These are phyloP conservation scores for Ophion obscuratus DNA, from an alignment of 2,888 invertebrate species.

Conservation along the genomic window DNA sequence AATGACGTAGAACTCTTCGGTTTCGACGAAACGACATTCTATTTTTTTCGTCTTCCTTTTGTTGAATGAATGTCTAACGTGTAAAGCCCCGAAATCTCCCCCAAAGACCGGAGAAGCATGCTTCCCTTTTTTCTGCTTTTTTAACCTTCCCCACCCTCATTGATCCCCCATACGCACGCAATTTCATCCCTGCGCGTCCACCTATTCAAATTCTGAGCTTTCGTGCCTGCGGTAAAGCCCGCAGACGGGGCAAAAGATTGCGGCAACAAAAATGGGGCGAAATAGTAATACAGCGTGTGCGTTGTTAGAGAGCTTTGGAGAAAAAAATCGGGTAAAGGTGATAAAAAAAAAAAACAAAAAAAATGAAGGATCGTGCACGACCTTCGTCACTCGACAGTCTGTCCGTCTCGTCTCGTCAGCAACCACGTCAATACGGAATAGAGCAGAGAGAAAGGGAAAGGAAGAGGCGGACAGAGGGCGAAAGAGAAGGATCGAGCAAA, in stretches of 20 bases:
- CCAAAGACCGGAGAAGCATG: background rate
- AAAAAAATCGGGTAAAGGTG: background rate
- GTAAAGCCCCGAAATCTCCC: conserved; percentile 1
- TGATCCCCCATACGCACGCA: conserved; percentile 15
- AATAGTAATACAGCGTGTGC: conserved; percentile 13
- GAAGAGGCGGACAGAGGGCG: background rate
- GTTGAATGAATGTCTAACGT: conserved; percentile 16
- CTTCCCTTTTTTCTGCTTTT: conserved; percentile 9
- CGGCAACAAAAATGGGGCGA: conserved; percentile 23
- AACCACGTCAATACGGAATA: conserved; percentile 21
- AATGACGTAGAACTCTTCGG: conserved; percentile 1
- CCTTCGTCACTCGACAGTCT: conserved; percentile 32
- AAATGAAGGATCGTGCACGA: conserved; percentile 33
- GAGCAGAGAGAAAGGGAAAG: background rate
- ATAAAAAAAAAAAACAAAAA: background rate
- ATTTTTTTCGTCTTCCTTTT: conserved; percentile 35
- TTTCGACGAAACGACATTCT: conserved; percentile 22
- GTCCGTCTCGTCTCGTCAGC: conserved; percentile 27
- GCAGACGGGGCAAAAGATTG: conserved; percentile 9
- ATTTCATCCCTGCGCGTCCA: conserved; percentile 21
- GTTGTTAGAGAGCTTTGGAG: conserved; percentile 15
- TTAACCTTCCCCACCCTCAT: background rate
- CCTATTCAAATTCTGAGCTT: conserved; percentile 35
- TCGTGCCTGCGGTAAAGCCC: conserved; percentile 1
- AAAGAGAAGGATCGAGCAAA: conserved; percentile 1